Evolutionary conservation across 2,113 vertebrate species (phyloP).

Genomic region (Sprattus sprattus): DNA sequence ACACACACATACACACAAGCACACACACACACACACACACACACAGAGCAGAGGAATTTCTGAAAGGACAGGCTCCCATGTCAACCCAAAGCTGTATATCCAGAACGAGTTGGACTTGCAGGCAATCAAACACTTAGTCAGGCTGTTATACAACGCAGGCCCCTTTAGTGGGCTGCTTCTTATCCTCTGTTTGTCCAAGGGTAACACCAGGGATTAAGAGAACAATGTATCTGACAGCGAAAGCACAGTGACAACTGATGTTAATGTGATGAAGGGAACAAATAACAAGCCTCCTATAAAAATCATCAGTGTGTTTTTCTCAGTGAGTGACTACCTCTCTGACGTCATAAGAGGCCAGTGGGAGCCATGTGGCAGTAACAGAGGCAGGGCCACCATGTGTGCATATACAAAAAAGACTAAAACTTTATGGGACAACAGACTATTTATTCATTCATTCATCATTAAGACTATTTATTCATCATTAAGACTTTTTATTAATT

Average conservation of each 20-base stretch:
- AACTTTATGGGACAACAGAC: too few species aligned
- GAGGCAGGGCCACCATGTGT: neutral
- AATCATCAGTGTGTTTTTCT: neutral
- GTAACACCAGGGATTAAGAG: neutral
- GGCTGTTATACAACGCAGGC: neutral
- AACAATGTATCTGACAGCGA: too few species aligned
- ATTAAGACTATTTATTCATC: too few species aligned
- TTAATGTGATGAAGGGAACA: neutral
- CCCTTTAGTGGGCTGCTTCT: neutral
- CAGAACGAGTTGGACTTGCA: neutral
- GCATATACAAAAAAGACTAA: too few species aligned
- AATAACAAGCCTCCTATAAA: neutral
- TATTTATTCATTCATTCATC: too few species aligned
- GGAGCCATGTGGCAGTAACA: neutral
- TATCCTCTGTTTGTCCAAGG: neutral
- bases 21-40: neutral
- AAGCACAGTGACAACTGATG: neutral
- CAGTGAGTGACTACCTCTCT: too few species aligned
- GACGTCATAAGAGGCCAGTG: neutral
- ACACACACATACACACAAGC: neutral
- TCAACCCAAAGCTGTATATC: slow-evolving; percentile 5
- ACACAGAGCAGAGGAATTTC: neutral
- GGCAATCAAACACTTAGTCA: neutral
- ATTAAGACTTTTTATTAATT: too few species aligned
- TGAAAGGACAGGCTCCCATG: neutral